A percentile compares a stretch with the other conserved stretches of the same genome.
These are phyloP conservation scores for Furcifer pardalis DNA, from an alignment of 2,797 vertebrate species.

Conservation along the genomic window DNA sequence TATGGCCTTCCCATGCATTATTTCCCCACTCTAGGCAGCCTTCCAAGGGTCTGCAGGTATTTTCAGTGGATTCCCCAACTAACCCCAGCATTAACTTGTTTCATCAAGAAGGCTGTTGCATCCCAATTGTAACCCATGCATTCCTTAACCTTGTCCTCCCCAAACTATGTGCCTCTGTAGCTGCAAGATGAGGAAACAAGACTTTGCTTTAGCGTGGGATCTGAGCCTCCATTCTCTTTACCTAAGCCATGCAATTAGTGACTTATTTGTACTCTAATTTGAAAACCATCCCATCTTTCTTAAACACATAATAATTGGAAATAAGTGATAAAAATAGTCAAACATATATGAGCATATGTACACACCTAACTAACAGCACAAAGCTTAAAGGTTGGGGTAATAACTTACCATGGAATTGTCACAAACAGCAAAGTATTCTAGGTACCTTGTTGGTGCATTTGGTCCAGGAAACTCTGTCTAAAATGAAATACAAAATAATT, in stretches of 20 bases:
- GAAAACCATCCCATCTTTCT: background rate
- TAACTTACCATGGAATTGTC: slow-evolving; percentile 16
- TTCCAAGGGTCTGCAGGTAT: too few species aligned
- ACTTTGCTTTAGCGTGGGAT: too few species aligned
- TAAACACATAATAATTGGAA: background rate
- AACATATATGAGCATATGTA: too few species aligned
- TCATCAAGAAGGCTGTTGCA: too few species aligned
- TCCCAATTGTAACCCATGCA: too few species aligned
- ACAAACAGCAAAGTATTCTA: slow-evolving; percentile 22
- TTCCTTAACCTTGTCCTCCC: background rate
- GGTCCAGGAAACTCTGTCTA: background rate
- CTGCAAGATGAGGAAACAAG: too few species aligned
- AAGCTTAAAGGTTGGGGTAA: background rate
- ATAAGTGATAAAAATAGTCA: background rate
- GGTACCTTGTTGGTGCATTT: background rate
- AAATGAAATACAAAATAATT: background rate
- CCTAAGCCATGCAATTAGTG: too few species aligned
- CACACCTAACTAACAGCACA: background rate
- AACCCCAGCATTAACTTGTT: too few species aligned
- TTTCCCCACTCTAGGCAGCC: too few species aligned
- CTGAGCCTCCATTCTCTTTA: too few species aligned
- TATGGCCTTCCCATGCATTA: too few species aligned
- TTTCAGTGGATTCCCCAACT: too few species aligned
- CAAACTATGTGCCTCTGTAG: background rate
- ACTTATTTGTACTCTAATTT: background rate